phyloP scores from a whole-genome alignment of 2,888 invertebrate genomes.

The Eupithecia centaureata region DNA sequence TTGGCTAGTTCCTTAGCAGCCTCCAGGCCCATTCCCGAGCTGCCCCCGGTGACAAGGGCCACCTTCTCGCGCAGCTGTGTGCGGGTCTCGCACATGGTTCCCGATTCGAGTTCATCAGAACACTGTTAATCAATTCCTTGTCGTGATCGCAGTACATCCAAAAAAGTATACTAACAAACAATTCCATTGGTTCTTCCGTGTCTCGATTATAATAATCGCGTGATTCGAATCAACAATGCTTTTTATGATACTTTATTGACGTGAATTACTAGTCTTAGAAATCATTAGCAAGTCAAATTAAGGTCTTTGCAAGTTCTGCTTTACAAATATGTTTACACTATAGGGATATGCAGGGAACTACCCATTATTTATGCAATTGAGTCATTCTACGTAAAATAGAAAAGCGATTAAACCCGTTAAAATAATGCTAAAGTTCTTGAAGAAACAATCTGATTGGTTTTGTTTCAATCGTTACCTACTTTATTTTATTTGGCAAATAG shows the following conservation, averaged over 20 bases:
- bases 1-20: constrained; percentile 73
- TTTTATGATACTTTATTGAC: constrained; percentile 1
- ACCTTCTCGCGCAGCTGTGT: constrained; percentile 66
- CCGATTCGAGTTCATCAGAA: constrained; percentile 18
- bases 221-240: constrained; percentile 21
- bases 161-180: constrained; percentile 40
- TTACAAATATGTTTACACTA: not conserved
- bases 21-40: constrained; percentile 75
- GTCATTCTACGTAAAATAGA: not conserved
- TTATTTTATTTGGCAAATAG: not conserved
- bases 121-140: constrained; percentile 45
- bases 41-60: constrained; percentile 72
- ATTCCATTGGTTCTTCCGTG: constrained; percentile 33
- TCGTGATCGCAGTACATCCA: constrained; percentile 37
- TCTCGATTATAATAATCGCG: constrained; percentile 20
- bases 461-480: not conserved
- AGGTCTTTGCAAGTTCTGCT: not conserved
- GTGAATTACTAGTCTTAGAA: not conserved
- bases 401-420: not conserved
- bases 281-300: not conserved
- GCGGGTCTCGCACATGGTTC: constrained; percentile 57
- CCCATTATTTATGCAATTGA: not conserved
- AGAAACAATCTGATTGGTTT: not conserved
- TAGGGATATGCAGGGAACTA: not conserved
- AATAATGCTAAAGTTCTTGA: not conserved